phyloP scores from a whole-genome alignment of 1,140 invertebrate genomes.

The Olivierus martensii region DNA sequence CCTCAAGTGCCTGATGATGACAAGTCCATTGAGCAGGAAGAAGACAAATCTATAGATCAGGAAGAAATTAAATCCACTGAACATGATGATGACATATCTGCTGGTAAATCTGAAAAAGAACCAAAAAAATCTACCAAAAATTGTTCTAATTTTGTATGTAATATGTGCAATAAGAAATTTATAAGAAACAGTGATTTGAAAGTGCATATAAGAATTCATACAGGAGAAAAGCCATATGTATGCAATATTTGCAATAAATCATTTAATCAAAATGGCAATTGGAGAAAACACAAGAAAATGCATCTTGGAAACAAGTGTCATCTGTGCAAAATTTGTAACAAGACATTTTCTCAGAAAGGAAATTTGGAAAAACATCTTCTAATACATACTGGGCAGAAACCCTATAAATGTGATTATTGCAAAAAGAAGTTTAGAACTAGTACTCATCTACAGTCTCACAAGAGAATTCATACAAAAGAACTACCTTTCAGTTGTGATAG shows the following conservation, averaged over 20 bases:
- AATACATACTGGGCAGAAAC: too few relatives aligned
- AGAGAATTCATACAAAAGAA: constrained; percentile 25
- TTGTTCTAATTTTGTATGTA: constrained; percentile 21
- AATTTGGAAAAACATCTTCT: too few relatives aligned
- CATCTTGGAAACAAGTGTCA: constrained; percentile 37
- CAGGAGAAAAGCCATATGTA: constrained; percentile 27
- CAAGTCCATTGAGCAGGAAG: too few relatives aligned
- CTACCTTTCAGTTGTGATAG: constrained; percentile 29
- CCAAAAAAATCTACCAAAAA: too few relatives aligned
- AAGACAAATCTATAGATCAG: too few relatives aligned
- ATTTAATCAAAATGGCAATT: constrained; percentile 52
- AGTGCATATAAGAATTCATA: constrained; percentile 33
- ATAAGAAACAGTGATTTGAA: constrained; percentile 35
- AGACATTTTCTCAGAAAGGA: not conserved
- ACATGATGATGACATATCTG: too few relatives aligned
- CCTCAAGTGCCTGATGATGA: too few relatives aligned
- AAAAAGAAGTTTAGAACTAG: too few relatives aligned
- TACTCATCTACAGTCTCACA: not conserved
- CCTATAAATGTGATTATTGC: too few relatives aligned
- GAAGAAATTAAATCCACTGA: too few relatives aligned
- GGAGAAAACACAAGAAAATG: constrained; percentile 46
- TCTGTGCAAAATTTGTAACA: not conserved
- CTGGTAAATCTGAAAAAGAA: too few relatives aligned
- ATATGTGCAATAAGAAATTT: constrained; percentile 32
- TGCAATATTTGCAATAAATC: constrained; percentile 50